Evolutionary conservation across 2,888 invertebrate genomes (phyloP).

Genomic region (Brachylomia viminalis): DNA sequence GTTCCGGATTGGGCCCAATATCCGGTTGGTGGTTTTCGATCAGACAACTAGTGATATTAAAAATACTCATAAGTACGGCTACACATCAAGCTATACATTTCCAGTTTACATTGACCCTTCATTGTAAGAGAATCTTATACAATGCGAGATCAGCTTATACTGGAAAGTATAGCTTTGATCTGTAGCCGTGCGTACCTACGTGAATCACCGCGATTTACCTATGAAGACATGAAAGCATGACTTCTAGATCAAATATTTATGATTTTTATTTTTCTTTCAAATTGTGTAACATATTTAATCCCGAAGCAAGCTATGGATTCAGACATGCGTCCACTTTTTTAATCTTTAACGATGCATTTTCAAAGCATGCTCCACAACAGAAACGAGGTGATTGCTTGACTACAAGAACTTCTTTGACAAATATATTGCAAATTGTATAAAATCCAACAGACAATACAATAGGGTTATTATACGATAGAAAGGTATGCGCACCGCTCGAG

Average conservation of each 20-base stretch:
- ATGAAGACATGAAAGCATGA: not conserved
- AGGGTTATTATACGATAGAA: constrained; percentile 79
- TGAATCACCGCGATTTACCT: not conserved
- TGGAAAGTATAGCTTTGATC: no score
- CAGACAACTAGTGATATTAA: constrained; percentile 53
- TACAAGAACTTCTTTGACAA: constrained; percentile 38
- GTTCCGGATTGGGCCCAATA: constrained; percentile 71
- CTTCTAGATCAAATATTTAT: not conserved
- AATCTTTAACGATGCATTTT: constrained; percentile 12
- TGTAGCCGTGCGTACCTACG: no score
- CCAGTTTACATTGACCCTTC: no score
- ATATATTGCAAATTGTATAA: constrained; percentile 50
- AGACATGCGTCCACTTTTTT: no score
- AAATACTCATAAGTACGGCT: not conserved
- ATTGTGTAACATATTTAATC: no score
- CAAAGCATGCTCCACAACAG: constrained; percentile 1
- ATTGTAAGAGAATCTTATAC: no score
- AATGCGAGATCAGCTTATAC: no score
- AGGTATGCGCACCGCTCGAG: constrained; percentile 75
- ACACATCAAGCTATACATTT: no score
- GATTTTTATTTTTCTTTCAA: not conserved
- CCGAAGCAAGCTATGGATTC: not conserved
- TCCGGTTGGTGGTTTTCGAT: constrained; percentile 71
- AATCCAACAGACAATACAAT: constrained; percentile 73
- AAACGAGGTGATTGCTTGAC: constrained; percentile 9